Evolutionary conservation across 1,140 invertebrate genomes (phyloP), one percentile per base, ranked within the genome.

Genomic region (Mylabris phalerata): DNA sequence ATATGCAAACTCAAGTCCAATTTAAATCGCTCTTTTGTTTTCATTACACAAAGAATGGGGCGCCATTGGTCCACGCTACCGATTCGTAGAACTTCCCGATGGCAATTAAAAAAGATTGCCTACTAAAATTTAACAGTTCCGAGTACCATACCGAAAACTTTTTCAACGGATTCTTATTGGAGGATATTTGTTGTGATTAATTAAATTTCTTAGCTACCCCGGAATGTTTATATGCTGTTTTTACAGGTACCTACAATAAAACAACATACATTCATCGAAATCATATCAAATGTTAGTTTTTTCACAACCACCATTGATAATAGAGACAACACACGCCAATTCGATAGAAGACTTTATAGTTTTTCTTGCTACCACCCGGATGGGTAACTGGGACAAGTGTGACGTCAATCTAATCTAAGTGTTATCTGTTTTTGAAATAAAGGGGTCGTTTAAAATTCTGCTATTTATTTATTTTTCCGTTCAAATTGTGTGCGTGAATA

Each of bases 11-110:
- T 55, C 59, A 59, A 57, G 61, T 57, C 66, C 61, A 57, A 65
- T 69, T 69, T 69, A 69, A 69, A 69, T 67, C 67, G 66, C 62
- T 61, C 66, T 64, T 67, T 69, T 67, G 66, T 69, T 63, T 66
- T 66, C 62, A 56, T 64, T 64, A 61, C 55, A 44, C 44, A 19
- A 24, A 19, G 13, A 58, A 32, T 42, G n/a, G 9, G 24, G 24
- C 42, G 9, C 19, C n/a, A 46, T 11, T 25, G 25, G 43, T 25
- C n/a, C 25, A 9, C 3, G 10, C 26, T 51, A 27, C 42, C 45
- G 44, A 57, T 65, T 65, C 67, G 62, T 50, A 57, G 63, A 67
- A 67, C 55, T 41, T 54, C 46, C 7, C 13, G 42, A 49, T 51
- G 48, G 65, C 62, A 66, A 69, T 66, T 69, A 66, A 69, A 65